Conservation (phyloP, 2,113 vertebrate species). For the Sylvilagus bachmani region DNA sequence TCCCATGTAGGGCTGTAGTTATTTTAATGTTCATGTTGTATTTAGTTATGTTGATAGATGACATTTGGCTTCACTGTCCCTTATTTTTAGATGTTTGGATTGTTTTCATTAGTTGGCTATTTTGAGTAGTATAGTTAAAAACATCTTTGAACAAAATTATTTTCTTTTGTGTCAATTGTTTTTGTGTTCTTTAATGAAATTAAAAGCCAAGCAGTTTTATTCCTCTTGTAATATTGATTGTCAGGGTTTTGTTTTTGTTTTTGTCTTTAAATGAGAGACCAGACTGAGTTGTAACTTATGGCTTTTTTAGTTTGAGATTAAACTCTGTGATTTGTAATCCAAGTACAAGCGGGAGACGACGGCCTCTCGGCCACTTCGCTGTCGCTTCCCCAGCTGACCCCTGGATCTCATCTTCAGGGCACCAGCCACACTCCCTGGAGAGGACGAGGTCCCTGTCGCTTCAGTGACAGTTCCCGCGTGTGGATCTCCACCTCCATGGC, state of each 20-base stretch:
- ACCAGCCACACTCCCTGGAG: background rate
- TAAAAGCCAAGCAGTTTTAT: conserved; percentile 31
- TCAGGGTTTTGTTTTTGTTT: background rate
- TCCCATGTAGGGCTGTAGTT: background rate
- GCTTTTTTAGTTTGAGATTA: background rate
- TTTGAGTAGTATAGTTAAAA: conserved; percentile 49
- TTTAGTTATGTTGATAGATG: conserved; percentile 2
- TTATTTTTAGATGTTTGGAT: conserved; percentile 67
- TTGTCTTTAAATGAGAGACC: background rate
- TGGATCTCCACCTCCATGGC: background rate
- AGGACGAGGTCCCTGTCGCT: too few species aligned
- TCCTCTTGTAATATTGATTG: background rate
- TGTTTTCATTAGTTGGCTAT: conserved; percentile 57
- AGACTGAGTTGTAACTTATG: background rate
- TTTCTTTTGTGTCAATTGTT: conserved; percentile 44
- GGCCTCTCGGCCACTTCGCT: fast-evolving
- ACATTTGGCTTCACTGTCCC: background rate
- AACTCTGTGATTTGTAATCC: background rate
- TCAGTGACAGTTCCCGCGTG: background rate
- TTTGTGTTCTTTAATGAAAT: conserved; percentile 21
- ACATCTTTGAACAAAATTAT: conserved; percentile 31
- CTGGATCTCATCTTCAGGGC: background rate
- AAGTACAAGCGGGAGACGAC: background rate
- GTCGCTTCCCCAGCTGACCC: fast-evolving
- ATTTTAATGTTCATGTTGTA: conserved; percentile 50